Evolutionary conservation across 2,113 vertebrate species (phyloP), one percentile per base, ranked within the genome.

Genomic region (Equus quagga): DNA sequence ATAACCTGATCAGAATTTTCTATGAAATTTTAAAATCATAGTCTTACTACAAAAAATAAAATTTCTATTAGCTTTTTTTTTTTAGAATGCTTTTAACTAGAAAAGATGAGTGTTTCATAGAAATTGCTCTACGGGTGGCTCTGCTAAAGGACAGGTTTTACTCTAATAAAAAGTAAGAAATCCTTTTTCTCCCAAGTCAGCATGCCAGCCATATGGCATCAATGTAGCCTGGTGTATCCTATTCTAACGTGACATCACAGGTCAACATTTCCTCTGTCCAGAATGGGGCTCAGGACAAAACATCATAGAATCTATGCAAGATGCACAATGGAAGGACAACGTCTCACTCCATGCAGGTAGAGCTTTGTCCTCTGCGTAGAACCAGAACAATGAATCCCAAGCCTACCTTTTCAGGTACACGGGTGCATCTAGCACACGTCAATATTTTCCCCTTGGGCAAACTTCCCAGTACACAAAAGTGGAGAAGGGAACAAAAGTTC

Each of bases 401-500:
- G 8, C 67, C 46, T 8, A 17, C 19, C 2, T 54, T 41, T 54
- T 33, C 51, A 72, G 44, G n/a, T 24, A 3, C 12, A 41, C 23
- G 54, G 31, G 67, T 92, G 5, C 23, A 82, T 41, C 56, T 49
- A 86, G 24, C 28, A 64, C 26, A 69, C 2, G 15, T 81, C 76
- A 62, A 17, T 26, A 65, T 28, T 69, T 67, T 67, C 76, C n/a
- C 44, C 49, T 67, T n/a, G 12, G 28, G 15, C 17, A 91, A 93
- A 81, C 17, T 18, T n/a, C 31, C 84, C 64, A 33, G 31, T 51
- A 46, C 11, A 72, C 41, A 69, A 70, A 94, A 73, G 24, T 44
- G 33, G 28, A 94, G 51, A 58, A 81, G 15, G 78, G 18, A 94
- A 79, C 31, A 93, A 94, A 84, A 91, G 6, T 31, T 87, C 76